Conservation (phyloP, 35 echinoderm and acorn worm genomes). For the Holothuria glaberrima region DNA sequence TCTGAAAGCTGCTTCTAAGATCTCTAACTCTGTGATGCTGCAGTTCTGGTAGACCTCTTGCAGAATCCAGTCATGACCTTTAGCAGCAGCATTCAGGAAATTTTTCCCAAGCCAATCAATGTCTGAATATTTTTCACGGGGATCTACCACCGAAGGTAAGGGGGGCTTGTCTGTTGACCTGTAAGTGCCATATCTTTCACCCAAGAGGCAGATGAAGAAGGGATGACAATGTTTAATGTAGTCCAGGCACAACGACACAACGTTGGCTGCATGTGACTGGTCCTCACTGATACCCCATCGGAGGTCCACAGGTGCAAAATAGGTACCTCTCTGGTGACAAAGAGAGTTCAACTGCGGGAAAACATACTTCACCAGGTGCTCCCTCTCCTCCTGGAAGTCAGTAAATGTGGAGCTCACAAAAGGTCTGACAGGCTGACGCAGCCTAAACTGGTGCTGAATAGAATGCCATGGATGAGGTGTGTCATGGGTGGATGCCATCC, state of each 20-base stretch:
- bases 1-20: constrained; percentile 84
- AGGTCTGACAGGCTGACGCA: constrained; percentile 83
- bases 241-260: constrained; percentile 88
- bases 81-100: constrained; percentile 79
- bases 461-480: constrained; percentile 31
- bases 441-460: constrained; percentile 65
- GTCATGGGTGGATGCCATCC: background rate
- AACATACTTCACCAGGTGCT: constrained; percentile 74
- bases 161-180: constrained; percentile 48
- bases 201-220: constrained; percentile 95
- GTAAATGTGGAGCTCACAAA: constrained; percentile 96
- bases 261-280: constrained; percentile 80
- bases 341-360: constrained; percentile 88
- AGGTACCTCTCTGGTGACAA: constrained; percentile 72
- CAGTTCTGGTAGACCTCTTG: constrained; percentile 87
- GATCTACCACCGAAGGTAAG: constrained; percentile 44
- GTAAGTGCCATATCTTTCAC: constrained; percentile 90
- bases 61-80: constrained; percentile 88
- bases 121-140: constrained; percentile 58
- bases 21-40: constrained; percentile 95
- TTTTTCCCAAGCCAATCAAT: constrained; percentile 88
- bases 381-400: constrained; percentile 90
- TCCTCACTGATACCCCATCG: constrained; percentile 90
- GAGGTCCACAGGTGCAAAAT: constrained; percentile 88
- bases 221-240: constrained; percentile 86